Evolutionary conservation across 2,888 invertebrate species (phyloP).

Genomic region (Drosophila flavopinicola): DNA sequence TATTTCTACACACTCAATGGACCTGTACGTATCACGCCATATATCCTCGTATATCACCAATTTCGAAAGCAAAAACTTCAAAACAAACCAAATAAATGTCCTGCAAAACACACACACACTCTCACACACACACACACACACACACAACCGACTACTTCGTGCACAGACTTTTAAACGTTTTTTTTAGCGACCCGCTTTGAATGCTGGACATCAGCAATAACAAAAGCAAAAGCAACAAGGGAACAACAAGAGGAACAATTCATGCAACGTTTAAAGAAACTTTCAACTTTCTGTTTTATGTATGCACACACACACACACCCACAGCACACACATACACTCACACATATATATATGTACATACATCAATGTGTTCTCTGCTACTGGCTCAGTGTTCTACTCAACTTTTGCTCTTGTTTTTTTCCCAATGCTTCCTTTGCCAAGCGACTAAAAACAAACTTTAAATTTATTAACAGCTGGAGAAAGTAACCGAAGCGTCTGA

Average conservation of each 20-base stretch:
- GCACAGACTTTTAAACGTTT: slow-evolving; percentile 67
- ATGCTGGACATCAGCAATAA: slow-evolving; percentile 29
- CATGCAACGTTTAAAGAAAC: slow-evolving; percentile 74
- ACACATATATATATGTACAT: slow-evolving; percentile 6
- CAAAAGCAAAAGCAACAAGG: slow-evolving; percentile 5
- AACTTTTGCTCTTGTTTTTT: slow-evolving; percentile 9
- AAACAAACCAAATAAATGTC: slow-evolving; percentile 74
- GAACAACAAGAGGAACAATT: slow-evolving; percentile 61
- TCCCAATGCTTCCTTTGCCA: slow-evolving; percentile 15
- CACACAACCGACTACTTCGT: slow-evolving; percentile 21
- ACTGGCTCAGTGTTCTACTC: slow-evolving; percentile 18
- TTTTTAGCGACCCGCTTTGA: slow-evolving; percentile 54
- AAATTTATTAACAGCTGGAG: slow-evolving; percentile 72
- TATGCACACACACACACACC: slow-evolving; percentile 2
- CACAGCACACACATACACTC: not conserved
- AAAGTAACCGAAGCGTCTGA: slow-evolving; percentile 48
- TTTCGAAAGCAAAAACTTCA: slow-evolving; percentile 47
- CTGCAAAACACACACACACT: slow-evolving; percentile 14
- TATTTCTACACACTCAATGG: slow-evolving; percentile 4
- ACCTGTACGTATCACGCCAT: not conserved
- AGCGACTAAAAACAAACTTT: slow-evolving; percentile 69
- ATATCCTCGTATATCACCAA: slow-evolving; percentile 30
- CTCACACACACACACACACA: slow-evolving; percentile 8
- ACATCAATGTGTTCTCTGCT: slow-evolving; percentile 17
- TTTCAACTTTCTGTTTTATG: slow-evolving; percentile 68